Evolutionary conservation across 2,888 invertebrate genomes (phyloP), one percentile per base, ranked within the genome.

Genomic region (Synanthedon myopaeformis): DNA sequence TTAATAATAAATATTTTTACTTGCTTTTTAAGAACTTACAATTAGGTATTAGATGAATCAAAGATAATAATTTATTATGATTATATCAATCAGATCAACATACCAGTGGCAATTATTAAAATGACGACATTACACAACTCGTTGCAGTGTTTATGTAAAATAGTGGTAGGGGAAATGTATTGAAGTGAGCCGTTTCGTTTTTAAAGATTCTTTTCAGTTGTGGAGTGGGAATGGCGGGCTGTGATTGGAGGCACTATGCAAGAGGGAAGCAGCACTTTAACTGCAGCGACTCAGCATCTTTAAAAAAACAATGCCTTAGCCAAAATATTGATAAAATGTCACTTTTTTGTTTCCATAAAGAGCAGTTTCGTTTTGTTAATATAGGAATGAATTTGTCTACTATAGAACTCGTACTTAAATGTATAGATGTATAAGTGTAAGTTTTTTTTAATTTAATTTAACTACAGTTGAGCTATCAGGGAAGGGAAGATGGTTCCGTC

Each of bases 401-500:
- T 35, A 35, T 35, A 35, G 35, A 8, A 35, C 8, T 35, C 10
- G 35, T 8, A 35, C 5, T 35, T 10, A 35, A 35, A 35, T 2
- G 35, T 35, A 35, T 35, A 35, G 10, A 3, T 10, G 2, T 35
- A 35, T 23, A 23, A 23, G 23, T 23, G 5, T 23, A 23, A 23
- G 5, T 1, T 5, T 23, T 5, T 23, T 23, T 1, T 5, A 23
- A 23, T 23, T 23, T 23, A 23, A 23, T 23, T 23, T 42, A 17
- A 52, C 11, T 2, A 23, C 3, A 53, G 35, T 41, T 54, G 23
- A 51, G 41, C 50, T 51, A 49, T 41, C 54, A 54, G 63, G 58
- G 58, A 61, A 66, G 66, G 63, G 66, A 69, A 72, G 72, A 75
- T 73, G 74, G 71, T 75, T 70, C 72, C 70, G 76, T 70, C 70